These are phyloP conservation scores for Centruroides vittatus DNA, from an alignment of 1,140 invertebrate genomes.

Conservation along the genomic window DNA sequence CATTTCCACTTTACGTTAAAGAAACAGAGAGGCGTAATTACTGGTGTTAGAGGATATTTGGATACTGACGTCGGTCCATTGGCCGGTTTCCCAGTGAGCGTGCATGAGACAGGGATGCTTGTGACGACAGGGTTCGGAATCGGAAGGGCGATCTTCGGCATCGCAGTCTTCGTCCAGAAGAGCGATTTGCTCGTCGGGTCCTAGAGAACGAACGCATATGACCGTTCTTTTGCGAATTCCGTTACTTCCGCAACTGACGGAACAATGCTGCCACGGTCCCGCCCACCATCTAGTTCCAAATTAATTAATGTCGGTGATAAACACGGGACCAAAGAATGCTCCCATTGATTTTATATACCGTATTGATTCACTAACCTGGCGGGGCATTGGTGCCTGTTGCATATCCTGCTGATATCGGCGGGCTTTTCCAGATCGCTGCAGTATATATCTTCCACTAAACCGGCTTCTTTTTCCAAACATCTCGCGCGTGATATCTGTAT, in stretches of 20 bases:
- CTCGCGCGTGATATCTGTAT: constrained; percentile 40
- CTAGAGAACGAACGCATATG: constrained; percentile 46
- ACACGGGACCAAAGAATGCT: no score
- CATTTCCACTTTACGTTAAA: neutral
- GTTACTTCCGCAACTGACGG: constrained; percentile 48
- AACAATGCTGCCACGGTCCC: constrained; percentile 67
- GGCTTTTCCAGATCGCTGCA: constrained; percentile 45
- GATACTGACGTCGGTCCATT: constrained; percentile 29
- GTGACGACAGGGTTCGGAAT: constrained; percentile 44
- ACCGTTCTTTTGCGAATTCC: constrained; percentile 47
- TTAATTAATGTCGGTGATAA: no score
- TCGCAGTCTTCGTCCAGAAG: constrained; percentile 51
- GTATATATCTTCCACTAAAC: constrained; percentile 45
- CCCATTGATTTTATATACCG: no score
- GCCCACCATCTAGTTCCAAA: constrained; percentile 45
- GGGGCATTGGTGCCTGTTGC: constrained; percentile 54
- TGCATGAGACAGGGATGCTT: constrained; percentile 39
- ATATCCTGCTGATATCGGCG: constrained; percentile 39
- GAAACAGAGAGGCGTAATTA: neutral
- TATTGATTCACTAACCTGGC: constrained; percentile 36
- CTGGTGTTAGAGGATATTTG: neutral
- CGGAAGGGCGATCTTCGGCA: constrained; percentile 38
- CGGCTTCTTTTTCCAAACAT: constrained; percentile 49
- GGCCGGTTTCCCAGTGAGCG: constrained; percentile 21
- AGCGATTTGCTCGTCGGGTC: constrained; percentile 46